Evolutionary conservation across 2,797 vertebrate genomes (phyloP), one percentile per base, ranked within the genome.

Genomic region (Sylvilagus floridanus): DNA sequence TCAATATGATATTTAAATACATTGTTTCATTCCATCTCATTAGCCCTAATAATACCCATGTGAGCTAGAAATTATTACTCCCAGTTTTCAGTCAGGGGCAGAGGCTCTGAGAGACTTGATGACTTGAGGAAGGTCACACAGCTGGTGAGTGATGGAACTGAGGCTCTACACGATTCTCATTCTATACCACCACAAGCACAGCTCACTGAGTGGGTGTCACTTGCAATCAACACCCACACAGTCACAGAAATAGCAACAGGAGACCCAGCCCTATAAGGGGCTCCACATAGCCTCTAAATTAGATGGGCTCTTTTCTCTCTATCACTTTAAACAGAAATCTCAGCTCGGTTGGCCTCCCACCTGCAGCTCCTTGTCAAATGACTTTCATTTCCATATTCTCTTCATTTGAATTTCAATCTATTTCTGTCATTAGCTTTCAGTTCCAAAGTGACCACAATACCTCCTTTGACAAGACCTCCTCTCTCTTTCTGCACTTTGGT

Each of bases 351-450:
- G 28, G 35, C 42, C 4, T 78, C 19, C 50, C 35, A 5, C 54
- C 12, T 78, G 26, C 60, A 66, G 60, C 52, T 62, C 62, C 83
- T 82, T 21, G 26, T 90, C 82, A 88, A 87, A 66, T 73, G 7
- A 72, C 54, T 83, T n/a, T 88, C 32, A 82, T 50, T 92, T 32
- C 73, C 37, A 77, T 11, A 66, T 63, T 28, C 22, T 54, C 24
- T 93, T 82, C 75, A 65, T 93, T 69, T 12, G 5, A 71, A 71
- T 90, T 93, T 5, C 35, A 66, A 30, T 37, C 37, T 83, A 57
- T 63, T 77, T 90, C 83, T 82, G 28, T 84, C 52, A 79, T 62
- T 92, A 12, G 28, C 54, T 88, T 93, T 95, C n/a, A 42, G 24
- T 54, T 87, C 71, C 66, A 84, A 85, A 92, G 54, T 42, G 68